These are phyloP conservation scores for Drosophila albomicans DNA, from an alignment of 1,140 invertebrate species.

Conservation along the genomic window DNA sequence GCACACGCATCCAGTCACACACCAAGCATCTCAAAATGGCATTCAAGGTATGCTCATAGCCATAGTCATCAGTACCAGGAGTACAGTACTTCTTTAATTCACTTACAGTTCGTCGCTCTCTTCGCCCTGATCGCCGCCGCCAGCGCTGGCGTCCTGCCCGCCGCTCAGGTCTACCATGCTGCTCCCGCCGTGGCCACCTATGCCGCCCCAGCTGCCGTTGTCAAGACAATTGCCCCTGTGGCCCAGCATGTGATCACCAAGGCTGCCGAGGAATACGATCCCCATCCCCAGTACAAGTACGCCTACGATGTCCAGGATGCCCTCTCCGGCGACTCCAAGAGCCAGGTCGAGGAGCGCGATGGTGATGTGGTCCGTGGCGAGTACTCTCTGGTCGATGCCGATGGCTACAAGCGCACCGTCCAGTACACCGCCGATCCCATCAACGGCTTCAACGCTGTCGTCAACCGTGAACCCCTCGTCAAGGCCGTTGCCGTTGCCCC, in stretches of 20 bases:
- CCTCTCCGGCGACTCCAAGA: conserved; percentile 89
- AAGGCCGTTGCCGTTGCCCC: conserved; percentile 64
- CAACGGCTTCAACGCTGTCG: conserved; percentile 84
- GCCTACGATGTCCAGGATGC: conserved; percentile 90
- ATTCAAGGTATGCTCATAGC: conserved; percentile 65
- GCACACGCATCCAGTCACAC: conserved; percentile 41
- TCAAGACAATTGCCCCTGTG: conserved; percentile 45
- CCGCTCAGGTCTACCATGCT: conserved; percentile 68
- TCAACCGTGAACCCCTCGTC: conserved; percentile 73
- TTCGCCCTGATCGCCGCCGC: conserved; percentile 75
- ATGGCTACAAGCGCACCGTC: conserved; percentile 86
- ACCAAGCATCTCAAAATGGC: conserved; percentile 55
- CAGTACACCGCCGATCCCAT: conserved; percentile 84
- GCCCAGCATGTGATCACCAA: conserved; percentile 68
- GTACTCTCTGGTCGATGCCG: conserved; percentile 87
- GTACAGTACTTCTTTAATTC: neutral
- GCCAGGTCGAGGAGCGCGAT: conserved; percentile 87
- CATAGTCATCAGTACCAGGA: neutral
- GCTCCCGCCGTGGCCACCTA: conserved; percentile 50
- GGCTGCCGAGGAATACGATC: conserved; percentile 72
- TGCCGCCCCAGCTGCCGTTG: conserved; percentile 60
- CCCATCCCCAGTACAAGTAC: conserved; percentile 86
- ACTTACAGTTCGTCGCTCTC: conserved; percentile 61
- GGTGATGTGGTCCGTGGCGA: conserved; percentile 88
- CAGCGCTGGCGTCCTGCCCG: conserved; percentile 69